Evolutionary conservation across 30 jellyfish, hydroid and myxozoan genomes (phyloP).

Genomic region (Morbakka virulenta): DNA sequence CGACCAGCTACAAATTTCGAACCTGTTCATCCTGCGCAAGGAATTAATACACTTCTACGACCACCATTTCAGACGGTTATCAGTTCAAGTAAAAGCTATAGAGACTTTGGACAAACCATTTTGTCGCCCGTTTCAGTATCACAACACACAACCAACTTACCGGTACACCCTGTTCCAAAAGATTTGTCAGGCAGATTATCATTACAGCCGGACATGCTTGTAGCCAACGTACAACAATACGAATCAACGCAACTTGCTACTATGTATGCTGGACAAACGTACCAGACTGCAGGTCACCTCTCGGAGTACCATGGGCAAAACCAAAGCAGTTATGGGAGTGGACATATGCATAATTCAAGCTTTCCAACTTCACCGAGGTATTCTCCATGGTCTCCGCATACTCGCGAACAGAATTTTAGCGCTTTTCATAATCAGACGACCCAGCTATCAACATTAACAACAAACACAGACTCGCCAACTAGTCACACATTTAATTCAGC

Average conservation of each 20-base stretch:
- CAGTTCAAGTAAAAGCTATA: not conserved
- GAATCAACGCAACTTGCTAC: constrained; percentile 67
- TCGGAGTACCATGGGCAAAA: constrained; percentile 61
- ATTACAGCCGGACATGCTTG: constrained; percentile 63
- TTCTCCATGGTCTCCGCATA: not conserved
- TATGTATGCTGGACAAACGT: constrained; percentile 61
- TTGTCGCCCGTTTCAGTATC: not conserved
- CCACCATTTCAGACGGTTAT: not conserved
- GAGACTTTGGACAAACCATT: not conserved
- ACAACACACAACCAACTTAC: not conserved
- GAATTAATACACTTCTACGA: not conserved
- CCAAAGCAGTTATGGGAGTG: constrained; percentile 59
- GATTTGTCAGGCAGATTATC: not conserved
- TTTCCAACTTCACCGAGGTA: constrained; percentile 65
- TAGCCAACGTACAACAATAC: constrained; percentile 76
- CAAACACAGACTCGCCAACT: not conserved
- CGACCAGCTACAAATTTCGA: not conserved
- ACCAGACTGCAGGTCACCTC: constrained; percentile 70
- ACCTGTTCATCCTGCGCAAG: not conserved
- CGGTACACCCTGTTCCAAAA: not conserved
- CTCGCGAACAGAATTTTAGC: not conserved
- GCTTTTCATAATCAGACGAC: not conserved
- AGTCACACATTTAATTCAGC: not conserved
- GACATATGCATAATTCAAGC: constrained; percentile 52
- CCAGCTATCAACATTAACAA: not conserved